Conservation (phyloP, 2,888 invertebrate genomes). For the Megaustenia siamemsis region DNA sequence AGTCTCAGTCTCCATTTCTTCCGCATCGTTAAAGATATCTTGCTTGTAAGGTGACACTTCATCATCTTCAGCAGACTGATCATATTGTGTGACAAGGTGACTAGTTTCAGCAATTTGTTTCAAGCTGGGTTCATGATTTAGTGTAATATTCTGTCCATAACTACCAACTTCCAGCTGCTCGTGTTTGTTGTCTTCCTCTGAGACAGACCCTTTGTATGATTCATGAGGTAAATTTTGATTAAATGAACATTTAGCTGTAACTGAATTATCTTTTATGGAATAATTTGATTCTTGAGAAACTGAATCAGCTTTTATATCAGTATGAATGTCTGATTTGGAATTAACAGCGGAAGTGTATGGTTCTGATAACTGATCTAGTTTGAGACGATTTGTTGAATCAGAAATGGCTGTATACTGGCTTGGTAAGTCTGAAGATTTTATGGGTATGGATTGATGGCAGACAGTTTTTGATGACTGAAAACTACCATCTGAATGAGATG, state of each 20-base stretch:
- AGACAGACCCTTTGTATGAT: not conserved
- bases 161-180: not conserved
- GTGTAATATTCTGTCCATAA: not conserved
- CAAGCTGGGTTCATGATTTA: not conserved
- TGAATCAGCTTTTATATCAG: not conserved
- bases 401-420: not conserved
- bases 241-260: not conserved
- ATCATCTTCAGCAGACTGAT: not conserved
- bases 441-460: not conserved
- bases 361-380: not conserved
- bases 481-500: conserved; percentile 1
- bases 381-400: not conserved
- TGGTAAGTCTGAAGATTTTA: not conserved
- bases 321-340: not conserved
- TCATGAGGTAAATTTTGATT: not conserved
- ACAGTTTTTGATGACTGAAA: not conserved
- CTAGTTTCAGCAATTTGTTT: not conserved
- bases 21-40: not conserved
- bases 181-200: not conserved
- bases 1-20: conserved; percentile 43
- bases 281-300: not conserved
- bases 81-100: not conserved
- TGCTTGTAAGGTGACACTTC: conserved; percentile 42
- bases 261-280: not conserved
- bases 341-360: not conserved